These are phyloP conservation scores for Tromatobia lineatoria DNA, from an alignment of 2,888 invertebrate species.

Conservation along the genomic window DNA sequence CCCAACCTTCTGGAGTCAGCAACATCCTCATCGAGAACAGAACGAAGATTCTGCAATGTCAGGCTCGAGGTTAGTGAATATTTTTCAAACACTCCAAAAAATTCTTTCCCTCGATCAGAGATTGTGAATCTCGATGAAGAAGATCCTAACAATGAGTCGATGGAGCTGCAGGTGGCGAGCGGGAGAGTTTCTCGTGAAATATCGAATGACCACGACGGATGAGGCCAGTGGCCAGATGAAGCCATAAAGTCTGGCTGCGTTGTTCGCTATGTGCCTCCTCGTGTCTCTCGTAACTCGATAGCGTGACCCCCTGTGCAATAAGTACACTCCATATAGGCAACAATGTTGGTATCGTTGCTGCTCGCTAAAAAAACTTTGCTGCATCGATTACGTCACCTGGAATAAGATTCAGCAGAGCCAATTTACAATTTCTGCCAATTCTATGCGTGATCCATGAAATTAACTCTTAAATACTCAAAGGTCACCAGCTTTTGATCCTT, in stretches of 20 bases:
- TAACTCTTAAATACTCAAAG: too few relatives aligned
- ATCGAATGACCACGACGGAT: conserved; percentile 77
- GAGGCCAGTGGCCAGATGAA: conserved; percentile 79
- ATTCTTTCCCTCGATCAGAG: not conserved
- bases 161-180: conserved; percentile 59
- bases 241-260: conserved; percentile 72
- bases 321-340: conserved; percentile 37
- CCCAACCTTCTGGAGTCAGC: conserved; percentile 94
- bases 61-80: conserved; percentile 91
- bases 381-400: not conserved
- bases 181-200: conserved; percentile 74
- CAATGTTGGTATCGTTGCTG: conserved; percentile 29
- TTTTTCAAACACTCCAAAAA: not conserved
- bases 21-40: conserved; percentile 95
- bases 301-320: conserved; percentile 77
- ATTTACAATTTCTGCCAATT: not conserved
- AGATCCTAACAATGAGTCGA: conserved; percentile 9
- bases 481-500: too few relatives aligned
- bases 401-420: not conserved
- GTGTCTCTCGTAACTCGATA: conserved; percentile 78
- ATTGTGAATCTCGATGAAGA: conserved; percentile 22
- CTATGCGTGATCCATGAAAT: not conserved
- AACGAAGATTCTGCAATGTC: conserved; percentile 96
- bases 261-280: conserved; percentile 39
- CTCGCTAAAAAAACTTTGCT: conserved; percentile 35